Evolutionary conservation across 2,797 vertebrate species (phyloP), one percentile per base, ranked within the genome.

Genomic region (Megaceryle alcyon): DNA sequence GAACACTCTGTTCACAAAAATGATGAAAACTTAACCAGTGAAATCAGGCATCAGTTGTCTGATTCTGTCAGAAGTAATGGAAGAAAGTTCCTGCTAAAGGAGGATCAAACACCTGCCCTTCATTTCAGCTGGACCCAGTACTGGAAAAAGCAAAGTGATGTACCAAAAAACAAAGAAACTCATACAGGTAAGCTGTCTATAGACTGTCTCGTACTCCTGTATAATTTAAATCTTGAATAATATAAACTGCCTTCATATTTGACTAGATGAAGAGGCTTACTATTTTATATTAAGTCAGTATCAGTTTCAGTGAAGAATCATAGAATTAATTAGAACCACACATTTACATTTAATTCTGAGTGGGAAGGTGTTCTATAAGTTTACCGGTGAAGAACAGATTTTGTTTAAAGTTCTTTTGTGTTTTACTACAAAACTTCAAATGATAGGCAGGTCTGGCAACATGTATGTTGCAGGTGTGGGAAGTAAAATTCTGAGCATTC

Each of bases 111-210:
- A 91, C 97, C 98, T 92, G 70, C 97, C 3, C 97, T 98, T 90
- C 97, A 98, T 87, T 98, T 98, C 28, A 98, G 98, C 92, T 97
- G 96, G 88, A 98, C 97, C 29, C 96, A 96, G 5, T 97, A 97
- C 72, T 98, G 97, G 94, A 98, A 98, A 91, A 99, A 97, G 94
- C 98, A 98, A 91, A 97, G 98, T 65, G 98, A 98, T 80, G 79
- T 98, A 63, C 98, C 99, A 72, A 99, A 99, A 98, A 99, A 98
- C 98, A 99, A 99, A 91, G 99, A 99, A 98, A 99, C 99, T 2
- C 99, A 99, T 91, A 99, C 99, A 96, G 99, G 99, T 99, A 92
- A 96, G 92, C n/a, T 81, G 91, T 46, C 46, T 78, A 33, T 78
- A 33, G n/a, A 54, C 23, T 75, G 14, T 44, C 33, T 14, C 65